These are phyloP conservation scores for Harpalus rufipes DNA, from an alignment of 2,888 invertebrate species.

Conservation along the genomic window DNA sequence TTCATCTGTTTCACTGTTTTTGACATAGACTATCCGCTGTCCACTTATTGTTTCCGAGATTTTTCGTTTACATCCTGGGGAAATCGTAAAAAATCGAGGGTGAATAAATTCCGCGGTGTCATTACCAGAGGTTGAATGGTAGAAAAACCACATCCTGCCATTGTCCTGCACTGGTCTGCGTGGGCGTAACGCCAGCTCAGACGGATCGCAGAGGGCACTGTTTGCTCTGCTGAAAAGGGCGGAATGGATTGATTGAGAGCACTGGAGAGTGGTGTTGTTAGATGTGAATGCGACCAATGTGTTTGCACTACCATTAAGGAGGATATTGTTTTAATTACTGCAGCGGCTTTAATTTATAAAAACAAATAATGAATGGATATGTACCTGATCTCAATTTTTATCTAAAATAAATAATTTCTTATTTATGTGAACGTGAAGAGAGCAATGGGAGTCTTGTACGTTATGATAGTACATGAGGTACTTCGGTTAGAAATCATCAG, in stretches of 20 bases:
- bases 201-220: slow-evolving; percentile 2
- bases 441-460: too few relatives aligned
- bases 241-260: neutral
- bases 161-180: slow-evolving; percentile 13
- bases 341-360: too few relatives aligned
- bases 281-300: slow-evolving; percentile 13
- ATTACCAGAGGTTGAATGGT: slow-evolving; percentile 53
- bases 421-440: too few relatives aligned
- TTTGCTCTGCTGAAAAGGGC: slow-evolving; percentile 11
- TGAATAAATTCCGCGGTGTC: slow-evolving; percentile 63
- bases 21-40: slow-evolving; percentile 33
- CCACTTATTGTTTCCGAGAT: slow-evolving; percentile 50
- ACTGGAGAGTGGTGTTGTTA: slow-evolving; percentile 2
- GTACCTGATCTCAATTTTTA: too few relatives aligned
- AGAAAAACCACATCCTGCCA: slow-evolving; percentile 48
- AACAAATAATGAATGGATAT: too few relatives aligned
- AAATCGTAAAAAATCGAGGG: slow-evolving; percentile 62
- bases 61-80: slow-evolving; percentile 47
- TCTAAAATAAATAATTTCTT: too few relatives aligned
- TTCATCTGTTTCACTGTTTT: slow-evolving; percentile 13
- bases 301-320: slow-evolving; percentile 12
- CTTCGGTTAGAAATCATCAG: too few relatives aligned
- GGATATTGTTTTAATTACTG: too few relatives aligned
- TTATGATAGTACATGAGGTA: too few relatives aligned
- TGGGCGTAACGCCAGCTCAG: slow-evolving; percentile 30